Percentiles rank a stretch among this genome's conserved stretches.
phyloP scores from a whole-genome alignment of 2,888 invertebrate species.

The Taphrorychus bicolor region DNA sequence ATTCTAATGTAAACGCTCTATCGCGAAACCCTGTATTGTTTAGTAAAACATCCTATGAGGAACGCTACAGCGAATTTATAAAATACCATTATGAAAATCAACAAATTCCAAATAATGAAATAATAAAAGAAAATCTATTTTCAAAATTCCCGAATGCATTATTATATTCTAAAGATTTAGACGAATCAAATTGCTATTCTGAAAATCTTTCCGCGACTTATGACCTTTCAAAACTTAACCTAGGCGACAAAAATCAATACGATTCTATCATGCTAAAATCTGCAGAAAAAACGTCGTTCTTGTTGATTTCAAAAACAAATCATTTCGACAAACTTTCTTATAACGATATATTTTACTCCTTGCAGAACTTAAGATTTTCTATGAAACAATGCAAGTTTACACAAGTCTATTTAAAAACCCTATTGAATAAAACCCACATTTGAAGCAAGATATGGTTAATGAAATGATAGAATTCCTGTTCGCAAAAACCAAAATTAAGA shows the following conservation, averaged over 20 bases:
- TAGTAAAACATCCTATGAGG: conserved; percentile 1
- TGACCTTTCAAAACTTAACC: too few species aligned
- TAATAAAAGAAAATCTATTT: conserved; percentile 40
- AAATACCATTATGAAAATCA: conserved; percentile 36
- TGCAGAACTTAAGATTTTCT: background rate
- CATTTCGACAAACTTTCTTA: conserved; percentile 18
- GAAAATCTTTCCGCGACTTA: conserved; percentile 17
- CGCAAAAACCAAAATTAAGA: conserved; percentile 37
- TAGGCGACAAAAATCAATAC: conserved; percentile 13
- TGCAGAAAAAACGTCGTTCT: too few species aligned
- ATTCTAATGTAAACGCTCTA: conserved; percentile 7
- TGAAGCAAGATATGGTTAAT: conserved; percentile 26
- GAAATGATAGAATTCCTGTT: conserved; percentile 23
- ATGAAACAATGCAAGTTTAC: conserved; percentile 5
- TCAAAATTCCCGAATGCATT: too few species aligned
- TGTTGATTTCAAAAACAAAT: conserved; percentile 19
- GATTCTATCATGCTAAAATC: too few species aligned
- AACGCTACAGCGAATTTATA: conserved; percentile 28
- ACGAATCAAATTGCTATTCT: conserved; percentile 26
- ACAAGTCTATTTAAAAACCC: conserved; percentile 26
- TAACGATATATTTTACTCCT: conserved; percentile 5
- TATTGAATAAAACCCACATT: conserved; percentile 10
- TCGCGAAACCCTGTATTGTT: background rate
- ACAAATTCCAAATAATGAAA: conserved; percentile 22
- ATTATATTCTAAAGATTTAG: conserved; percentile 36